A percentile compares a stretch with the other conserved stretches of the same genome.
These are phyloP conservation scores for Acropternis orthonyx DNA, from an alignment of 2,797 vertebrate species.

Conservation along the genomic window DNA sequence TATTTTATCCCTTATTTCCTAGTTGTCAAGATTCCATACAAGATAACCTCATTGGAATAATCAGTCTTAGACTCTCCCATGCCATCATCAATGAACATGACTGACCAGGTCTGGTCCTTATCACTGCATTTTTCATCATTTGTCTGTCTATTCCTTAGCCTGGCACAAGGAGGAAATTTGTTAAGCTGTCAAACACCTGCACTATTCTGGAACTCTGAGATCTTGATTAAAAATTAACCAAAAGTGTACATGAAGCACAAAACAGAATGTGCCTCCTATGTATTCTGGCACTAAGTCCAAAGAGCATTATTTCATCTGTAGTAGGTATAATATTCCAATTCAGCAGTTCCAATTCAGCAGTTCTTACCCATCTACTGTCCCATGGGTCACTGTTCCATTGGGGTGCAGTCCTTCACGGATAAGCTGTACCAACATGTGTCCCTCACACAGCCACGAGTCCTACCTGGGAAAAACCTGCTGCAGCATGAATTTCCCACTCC, in stretches of 20 bases:
- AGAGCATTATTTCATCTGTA: not conserved
- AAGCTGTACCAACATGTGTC: too few species aligned
- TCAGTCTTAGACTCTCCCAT: not conserved
- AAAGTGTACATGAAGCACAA: not conserved
- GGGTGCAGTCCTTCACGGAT: too few species aligned
- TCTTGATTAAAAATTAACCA: not conserved
- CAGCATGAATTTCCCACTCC: too few species aligned
- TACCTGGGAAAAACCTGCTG: too few species aligned
- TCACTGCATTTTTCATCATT: not conserved
- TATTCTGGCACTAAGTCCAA: not conserved
- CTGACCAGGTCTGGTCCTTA: not conserved
- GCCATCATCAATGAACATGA: rapidly evolving
- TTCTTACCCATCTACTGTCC: too few species aligned
- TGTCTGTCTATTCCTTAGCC: not conserved
- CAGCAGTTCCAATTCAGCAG: too few species aligned
- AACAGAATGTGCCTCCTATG: not conserved
- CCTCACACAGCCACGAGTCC: too few species aligned
- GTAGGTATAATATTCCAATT: not conserved
- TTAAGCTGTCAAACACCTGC: not conserved
- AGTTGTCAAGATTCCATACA: not conserved
- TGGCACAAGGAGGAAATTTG: not conserved
- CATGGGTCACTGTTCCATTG: too few species aligned
- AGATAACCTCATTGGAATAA: not conserved
- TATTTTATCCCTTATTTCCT: not conserved
- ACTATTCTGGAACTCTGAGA: not conserved